phyloP scores from a whole-genome alignment of 2,797 vertebrate species.

The Phrynocephalus guinanensis region DNA sequence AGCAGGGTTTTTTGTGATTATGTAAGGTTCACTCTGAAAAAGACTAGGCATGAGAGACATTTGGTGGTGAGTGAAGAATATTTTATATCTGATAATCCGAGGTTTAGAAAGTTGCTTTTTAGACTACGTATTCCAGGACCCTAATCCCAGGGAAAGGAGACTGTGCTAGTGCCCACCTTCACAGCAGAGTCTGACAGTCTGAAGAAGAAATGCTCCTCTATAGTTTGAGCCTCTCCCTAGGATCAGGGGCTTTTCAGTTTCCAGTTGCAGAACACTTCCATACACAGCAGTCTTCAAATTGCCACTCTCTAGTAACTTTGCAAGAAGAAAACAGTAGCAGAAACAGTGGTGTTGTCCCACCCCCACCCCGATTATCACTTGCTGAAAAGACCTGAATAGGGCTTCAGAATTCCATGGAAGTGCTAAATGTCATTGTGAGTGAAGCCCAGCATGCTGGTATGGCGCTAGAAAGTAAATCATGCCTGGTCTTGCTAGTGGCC shows the following conservation, averaged over 20 bases:
- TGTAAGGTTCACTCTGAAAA: background rate
- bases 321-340: background rate
- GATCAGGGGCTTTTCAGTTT: no score
- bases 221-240: no score
- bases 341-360: no score
- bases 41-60: background rate
- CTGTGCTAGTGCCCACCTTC: no score
- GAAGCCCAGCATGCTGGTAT: background rate
- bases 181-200: background rate
- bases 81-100: background rate
- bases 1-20: conserved; percentile 2
- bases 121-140: no score
- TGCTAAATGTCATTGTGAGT: background rate
- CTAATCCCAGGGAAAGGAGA: no score
- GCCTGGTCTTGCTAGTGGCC: background rate
- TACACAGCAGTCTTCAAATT: no score
- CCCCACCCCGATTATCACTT: no score
- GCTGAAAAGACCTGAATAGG: no score
- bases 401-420: background rate
- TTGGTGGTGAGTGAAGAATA: background rate
- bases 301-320: background rate
- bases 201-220: no score
- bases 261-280: no score
- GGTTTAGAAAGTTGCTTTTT: no score
- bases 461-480: background rate